Evolutionary conservation across 2,888 invertebrate species (phyloP).

Genomic region (Cetonia aurata): DNA sequence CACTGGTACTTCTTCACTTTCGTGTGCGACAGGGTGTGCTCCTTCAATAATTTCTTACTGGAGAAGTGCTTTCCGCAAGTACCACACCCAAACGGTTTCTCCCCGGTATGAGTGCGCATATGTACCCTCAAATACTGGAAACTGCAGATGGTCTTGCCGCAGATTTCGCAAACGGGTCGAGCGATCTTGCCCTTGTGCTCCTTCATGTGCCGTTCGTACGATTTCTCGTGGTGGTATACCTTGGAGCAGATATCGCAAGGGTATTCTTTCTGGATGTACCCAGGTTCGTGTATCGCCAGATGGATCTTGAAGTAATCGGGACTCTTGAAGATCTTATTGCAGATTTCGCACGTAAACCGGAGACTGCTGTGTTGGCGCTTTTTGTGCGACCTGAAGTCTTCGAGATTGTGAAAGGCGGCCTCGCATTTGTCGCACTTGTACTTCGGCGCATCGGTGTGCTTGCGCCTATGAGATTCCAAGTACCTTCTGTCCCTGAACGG

Average conservation of each 20-base stretch:
- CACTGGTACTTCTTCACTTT: conserved; percentile 72
- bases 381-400: too few species aligned
- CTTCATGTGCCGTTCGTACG: conserved; percentile 32
- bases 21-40: conserved; percentile 66
- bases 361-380: conserved; percentile 14
- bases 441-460: conserved; percentile 64
- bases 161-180: conserved; percentile 45
- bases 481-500: conserved; percentile 62
- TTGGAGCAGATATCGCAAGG: conserved; percentile 43
- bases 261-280: neutral
- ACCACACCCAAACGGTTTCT: conserved; percentile 73
- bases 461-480: conserved; percentile 62
- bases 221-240: conserved; percentile 25
- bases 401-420: neutral
- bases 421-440: conserved; percentile 57
- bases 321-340: conserved; percentile 38
- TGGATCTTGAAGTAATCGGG: conserved; percentile 27
- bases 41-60: neutral
- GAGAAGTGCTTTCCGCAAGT: conserved; percentile 74
- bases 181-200: conserved; percentile 2
- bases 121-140: conserved; percentile 79
- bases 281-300: neutral
- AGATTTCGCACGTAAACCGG: conserved; percentile 3
- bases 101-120: conserved; percentile 79
- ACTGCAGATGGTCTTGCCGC: conserved; percentile 65